These are phyloP conservation scores for Atherinosoma microstoma DNA, from an alignment of 2,797 vertebrate species.

Conservation along the genomic window DNA sequence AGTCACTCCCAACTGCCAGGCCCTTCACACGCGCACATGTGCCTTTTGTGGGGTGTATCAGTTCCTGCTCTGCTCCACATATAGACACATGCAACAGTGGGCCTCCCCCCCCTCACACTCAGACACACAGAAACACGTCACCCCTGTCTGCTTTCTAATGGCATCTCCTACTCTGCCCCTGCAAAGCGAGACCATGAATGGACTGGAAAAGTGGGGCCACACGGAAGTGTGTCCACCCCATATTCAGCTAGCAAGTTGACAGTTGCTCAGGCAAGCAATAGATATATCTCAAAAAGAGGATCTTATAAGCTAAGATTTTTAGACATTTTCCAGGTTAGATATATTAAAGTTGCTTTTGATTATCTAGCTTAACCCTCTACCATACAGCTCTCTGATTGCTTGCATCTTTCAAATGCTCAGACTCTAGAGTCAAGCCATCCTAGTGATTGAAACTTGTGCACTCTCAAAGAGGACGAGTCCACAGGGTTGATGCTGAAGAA, in stretches of 20 bases:
- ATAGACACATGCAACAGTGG: constrained; percentile 49
- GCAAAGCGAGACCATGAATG: constrained; percentile 88
- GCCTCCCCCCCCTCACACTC: constrained; percentile 28
- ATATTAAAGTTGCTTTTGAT: constrained; percentile 23
- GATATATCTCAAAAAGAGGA: not conserved
- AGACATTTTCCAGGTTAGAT: constrained; percentile 9
- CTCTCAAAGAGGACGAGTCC: constrained; percentile 48
- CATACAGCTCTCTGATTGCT: constrained; percentile 40
- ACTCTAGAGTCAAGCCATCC: constrained; percentile 57
- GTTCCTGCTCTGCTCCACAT: constrained; percentile 59
- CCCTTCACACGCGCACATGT: constrained; percentile 55
- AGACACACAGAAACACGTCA: constrained; percentile 46
- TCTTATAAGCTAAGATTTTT: not conserved
- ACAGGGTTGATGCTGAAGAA: constrained; percentile 42
- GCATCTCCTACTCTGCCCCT: constrained; percentile 64
- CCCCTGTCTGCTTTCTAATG: constrained; percentile 68
- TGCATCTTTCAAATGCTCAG: constrained; percentile 46
- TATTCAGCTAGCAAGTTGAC: constrained; percentile 17
- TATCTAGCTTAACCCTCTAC: constrained; percentile 36
- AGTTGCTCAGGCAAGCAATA: not conserved
- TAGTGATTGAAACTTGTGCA: constrained; percentile 47
- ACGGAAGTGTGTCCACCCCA: constrained; percentile 23
- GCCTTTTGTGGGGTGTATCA: constrained; percentile 60
- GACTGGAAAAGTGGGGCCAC: constrained; percentile 81
- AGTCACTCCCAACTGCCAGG: constrained; percentile 34